Conservation (phyloP, 30 jellyfish, hydroid and myxozoan genomes). For the Sanderia malayensis region DNA sequence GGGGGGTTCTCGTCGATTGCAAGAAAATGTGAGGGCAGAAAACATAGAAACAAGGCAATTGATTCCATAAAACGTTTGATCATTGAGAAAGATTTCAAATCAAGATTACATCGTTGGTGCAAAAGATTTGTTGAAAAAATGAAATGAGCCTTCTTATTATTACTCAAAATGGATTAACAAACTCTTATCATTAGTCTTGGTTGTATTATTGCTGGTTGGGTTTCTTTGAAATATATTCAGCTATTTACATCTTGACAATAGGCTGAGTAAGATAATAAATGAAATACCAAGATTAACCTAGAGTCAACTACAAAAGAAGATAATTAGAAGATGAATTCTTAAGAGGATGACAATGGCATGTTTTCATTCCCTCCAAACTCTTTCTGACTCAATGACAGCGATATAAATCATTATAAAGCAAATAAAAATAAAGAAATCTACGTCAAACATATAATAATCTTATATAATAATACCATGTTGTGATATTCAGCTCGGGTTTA, state of each 20-base stretch:
- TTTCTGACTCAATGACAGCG: no score
- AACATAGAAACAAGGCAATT: not conserved
- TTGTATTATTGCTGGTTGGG: not conserved
- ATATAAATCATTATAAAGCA: no score
- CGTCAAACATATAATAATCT: no score
- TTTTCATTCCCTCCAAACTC: no score
- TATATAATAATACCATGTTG: no score
- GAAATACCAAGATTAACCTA: no score
- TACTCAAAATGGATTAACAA: not conserved
- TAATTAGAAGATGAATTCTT: no score
- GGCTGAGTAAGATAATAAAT: not conserved
- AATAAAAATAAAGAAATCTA: no score
- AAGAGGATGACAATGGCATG: no score
- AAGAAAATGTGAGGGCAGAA: not conserved
- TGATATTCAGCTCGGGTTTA: conserved; percentile 15
- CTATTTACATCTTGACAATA: conserved; percentile 21
- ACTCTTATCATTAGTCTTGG: not conserved
- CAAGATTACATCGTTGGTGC: conserved; percentile 13
- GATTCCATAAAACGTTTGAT: not conserved
- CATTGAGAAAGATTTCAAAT: conserved; percentile 5
- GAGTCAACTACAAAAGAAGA: no score
- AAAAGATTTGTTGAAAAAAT: not conserved
- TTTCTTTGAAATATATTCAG: conserved; percentile 30
- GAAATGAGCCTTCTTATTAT: not conserved
- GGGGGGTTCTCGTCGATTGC: no score